phyloP scores from a whole-genome alignment of 2,888 invertebrate genomes.

The Aleiodes alternator region DNA sequence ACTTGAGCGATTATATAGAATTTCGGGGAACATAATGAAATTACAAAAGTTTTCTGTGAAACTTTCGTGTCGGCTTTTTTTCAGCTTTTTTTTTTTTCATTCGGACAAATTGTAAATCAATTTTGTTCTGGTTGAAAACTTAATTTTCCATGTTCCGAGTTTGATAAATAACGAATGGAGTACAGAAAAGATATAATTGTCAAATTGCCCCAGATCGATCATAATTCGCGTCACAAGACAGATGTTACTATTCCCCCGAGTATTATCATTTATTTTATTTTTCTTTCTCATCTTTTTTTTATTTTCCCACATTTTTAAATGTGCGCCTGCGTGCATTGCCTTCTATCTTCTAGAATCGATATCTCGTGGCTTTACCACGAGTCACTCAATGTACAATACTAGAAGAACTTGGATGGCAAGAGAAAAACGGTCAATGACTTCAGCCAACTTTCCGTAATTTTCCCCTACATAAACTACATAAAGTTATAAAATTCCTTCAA shows the following conservation, averaged over 20 bases:
- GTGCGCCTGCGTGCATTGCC: conserved; percentile 44
- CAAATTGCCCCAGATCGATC: conserved; percentile 45
- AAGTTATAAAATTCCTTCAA: background rate
- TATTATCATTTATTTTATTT: conserved; percentile 16
- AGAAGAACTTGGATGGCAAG: conserved; percentile 39
- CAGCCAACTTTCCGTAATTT: conserved; percentile 21
- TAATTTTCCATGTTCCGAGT: background rate
- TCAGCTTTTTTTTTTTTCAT: conserved; percentile 5
- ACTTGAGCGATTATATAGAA: background rate
- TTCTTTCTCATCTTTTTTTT: background rate
- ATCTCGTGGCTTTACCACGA: conserved; percentile 33
- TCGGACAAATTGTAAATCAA: background rate
- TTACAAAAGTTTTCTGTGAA: conserved; percentile 5
- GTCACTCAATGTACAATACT: conserved; percentile 28
- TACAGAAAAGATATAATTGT: conserved; percentile 41
- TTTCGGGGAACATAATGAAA: conserved; percentile 6
- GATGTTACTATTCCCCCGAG: conserved; percentile 45
- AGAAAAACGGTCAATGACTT: conserved; percentile 47
- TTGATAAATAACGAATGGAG: conserved; percentile 17
- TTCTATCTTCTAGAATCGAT: conserved; percentile 40
- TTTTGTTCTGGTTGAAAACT: conserved; percentile 25
- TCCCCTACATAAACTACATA: background rate
- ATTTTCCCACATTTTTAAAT: conserved; percentile 7
- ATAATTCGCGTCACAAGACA: conserved; percentile 45
- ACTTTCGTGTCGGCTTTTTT: conserved; percentile 11